Conservation (phyloP, 2,888 invertebrate species). For the Scaptomyza caliginosa region DNA sequence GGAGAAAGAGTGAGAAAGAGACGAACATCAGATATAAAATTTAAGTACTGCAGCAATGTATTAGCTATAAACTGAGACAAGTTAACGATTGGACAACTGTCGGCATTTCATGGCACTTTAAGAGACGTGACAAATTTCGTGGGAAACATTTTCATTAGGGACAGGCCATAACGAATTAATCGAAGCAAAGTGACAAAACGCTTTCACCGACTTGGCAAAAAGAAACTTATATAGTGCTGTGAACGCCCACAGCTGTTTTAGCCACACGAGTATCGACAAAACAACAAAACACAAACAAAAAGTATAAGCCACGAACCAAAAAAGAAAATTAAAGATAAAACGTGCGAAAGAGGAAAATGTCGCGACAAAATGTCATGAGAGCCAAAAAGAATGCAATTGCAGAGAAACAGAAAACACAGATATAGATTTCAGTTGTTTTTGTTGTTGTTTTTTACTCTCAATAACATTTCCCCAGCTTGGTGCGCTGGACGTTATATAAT, state of each 20-base stretch:
- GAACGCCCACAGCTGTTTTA: conserved; percentile 39
- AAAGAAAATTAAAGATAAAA: conserved; percentile 29
- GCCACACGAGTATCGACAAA: conserved; percentile 20
- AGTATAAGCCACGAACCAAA: conserved; percentile 16
- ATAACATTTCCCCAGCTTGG: conserved; percentile 16
- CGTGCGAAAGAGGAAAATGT: conserved; percentile 52
- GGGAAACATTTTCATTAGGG: conserved; percentile 20
- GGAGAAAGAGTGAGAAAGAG: conserved; percentile 54
- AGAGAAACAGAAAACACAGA: conserved; percentile 9
- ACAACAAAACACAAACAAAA: background rate
- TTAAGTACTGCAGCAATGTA: conserved; percentile 25
- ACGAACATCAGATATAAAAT: conserved; percentile 21
- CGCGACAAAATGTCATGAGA: conserved; percentile 45
- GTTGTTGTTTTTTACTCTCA: conserved; percentile 31
- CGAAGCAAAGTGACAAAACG: conserved; percentile 45
- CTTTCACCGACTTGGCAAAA: conserved; percentile 48
- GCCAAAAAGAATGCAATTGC: conserved; percentile 29
- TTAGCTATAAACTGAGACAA: conserved; percentile 22
- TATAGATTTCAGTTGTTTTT: conserved; percentile 11
- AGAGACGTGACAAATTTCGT: conserved; percentile 20
- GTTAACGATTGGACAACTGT: conserved; percentile 18
- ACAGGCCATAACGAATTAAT: conserved; percentile 48
- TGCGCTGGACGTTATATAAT: conserved; percentile 41
- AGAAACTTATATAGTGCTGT: conserved; percentile 11
- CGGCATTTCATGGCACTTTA: conserved; percentile 6